Evolutionary conservation across 1,140 invertebrate genomes (phyloP), one percentile per base, ranked within the genome.

Genomic region (Tetramorium alpestre): DNA sequence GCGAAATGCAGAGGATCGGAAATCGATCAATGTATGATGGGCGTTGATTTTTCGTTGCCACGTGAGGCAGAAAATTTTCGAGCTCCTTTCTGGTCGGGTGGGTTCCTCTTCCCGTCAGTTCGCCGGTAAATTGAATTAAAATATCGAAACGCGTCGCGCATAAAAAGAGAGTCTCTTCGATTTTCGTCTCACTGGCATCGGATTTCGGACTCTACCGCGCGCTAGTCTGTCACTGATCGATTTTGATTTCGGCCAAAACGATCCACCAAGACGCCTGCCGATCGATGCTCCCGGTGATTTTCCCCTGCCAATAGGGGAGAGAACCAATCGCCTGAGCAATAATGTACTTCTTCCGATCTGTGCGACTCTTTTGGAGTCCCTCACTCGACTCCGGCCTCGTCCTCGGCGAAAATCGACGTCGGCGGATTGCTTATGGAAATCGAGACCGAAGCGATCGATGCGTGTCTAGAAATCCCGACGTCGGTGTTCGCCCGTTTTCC

Each of bases 311-410:
- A 65, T 28, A 18, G 51, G 47, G 25, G 38, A 13, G 25, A 72
- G 54, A 41, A 82, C 67, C 80, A 72, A 73, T 72, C 67, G 51
- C 51, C 49, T 33, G 67, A 82, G 80, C 80, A 82, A 82, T 82
- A 82, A 73, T 80, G 44, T 56, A 80, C 41, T 41, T 72, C 41
- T 73, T 72, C 11, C 38, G 54, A 60, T 58, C 41, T 58, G 18
- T 38, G 38, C 58, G 25, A 58, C 38, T 72, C 38, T 72, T 41
- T 51, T 38, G n/a, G 22, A 72, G 51, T 54, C 47, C 13, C 25
- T 28, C 41, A 72, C 10, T 81, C 65, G 67, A 58, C 51, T 72
- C 38, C 38, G 47, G 38, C 25, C 67, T 72, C 41, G 25, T 72
- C 38, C 38, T 28, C 65, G 38, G 25, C 41, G 67, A 60, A 58